These are phyloP conservation scores for Procavia capensis DNA, from an alignment of 2,113 vertebrate species.

Conservation along the genomic window DNA sequence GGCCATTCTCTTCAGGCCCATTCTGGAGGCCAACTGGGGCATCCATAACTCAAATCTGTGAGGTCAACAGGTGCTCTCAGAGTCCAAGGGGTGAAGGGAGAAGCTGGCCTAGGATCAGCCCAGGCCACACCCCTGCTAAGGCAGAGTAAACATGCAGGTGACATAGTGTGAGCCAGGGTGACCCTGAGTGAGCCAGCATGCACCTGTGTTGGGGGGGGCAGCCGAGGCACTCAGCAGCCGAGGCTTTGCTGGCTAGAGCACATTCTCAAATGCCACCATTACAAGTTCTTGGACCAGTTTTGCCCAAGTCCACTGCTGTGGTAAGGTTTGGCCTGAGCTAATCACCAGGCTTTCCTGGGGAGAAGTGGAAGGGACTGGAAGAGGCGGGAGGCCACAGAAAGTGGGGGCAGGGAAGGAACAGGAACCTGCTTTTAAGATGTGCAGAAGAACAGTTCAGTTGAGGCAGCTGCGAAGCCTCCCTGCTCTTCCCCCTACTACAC, in stretches of 20 bases:
- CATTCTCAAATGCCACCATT: neutral
- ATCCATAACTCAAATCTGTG: neutral
- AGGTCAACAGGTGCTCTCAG: conserved; percentile 1
- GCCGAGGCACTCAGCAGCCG: neutral
- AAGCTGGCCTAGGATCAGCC: neutral
- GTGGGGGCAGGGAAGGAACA: neutral
- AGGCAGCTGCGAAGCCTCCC: neutral
- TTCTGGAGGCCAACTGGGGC: neutral
- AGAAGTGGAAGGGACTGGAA: neutral
- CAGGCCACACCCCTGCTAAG: neutral
- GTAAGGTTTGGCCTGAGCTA: neutral
- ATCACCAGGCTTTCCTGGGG: neutral
- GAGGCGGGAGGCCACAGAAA: neutral
- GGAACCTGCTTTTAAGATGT: neutral
- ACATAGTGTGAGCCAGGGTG: neutral
- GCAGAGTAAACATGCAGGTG: conserved; percentile 37
- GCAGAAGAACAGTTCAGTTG: neutral
- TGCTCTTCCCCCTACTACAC: neutral
- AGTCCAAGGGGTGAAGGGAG: neutral
- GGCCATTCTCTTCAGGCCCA: neutral
- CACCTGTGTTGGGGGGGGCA: neutral
- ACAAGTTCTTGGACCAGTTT: neutral
- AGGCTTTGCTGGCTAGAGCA: neutral
- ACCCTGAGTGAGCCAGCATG: neutral
- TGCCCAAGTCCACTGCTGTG: neutral